Evolutionary conservation across 1,140 invertebrate genomes (phyloP).

Genomic region (Lerema accius): DNA sequence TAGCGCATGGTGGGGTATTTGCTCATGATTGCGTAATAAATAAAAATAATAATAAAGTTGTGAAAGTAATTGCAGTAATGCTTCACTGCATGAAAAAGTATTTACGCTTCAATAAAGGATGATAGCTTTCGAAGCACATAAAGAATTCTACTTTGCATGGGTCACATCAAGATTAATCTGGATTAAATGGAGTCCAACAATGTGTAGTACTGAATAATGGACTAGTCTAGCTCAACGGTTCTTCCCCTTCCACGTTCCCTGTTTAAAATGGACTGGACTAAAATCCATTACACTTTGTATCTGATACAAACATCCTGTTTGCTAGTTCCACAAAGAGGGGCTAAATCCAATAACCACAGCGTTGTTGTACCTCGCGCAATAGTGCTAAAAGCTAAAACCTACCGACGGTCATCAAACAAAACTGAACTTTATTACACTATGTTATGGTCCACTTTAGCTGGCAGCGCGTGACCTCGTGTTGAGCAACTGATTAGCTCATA

Average conservation of each 20-base stretch:
- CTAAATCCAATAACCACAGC: conserved; percentile 15
- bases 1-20: no score
- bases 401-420: neutral
- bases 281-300: conserved; percentile 10
- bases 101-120: no score
- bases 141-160: no score
- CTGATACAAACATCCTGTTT: conserved; percentile 8
- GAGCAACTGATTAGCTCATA: conserved; percentile 14
- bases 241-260: neutral
- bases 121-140: no score
- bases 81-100: no score
- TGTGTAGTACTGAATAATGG: no score
- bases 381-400: conserved; percentile 8
- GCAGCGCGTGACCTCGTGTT: neutral
- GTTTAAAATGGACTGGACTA: neutral
- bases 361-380: neutral
- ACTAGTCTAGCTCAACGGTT: neutral
- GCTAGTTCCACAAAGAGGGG: conserved; percentile 9
- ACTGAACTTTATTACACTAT: neutral
- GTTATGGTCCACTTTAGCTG: neutral
- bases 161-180: no score
- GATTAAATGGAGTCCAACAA: no score
- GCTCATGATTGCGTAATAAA: no score
- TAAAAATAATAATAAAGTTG: no score
- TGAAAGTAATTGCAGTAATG: no score